Conservation (phyloP, 2,797 vertebrate genomes). For the Thripadectes ignobilis region DNA sequence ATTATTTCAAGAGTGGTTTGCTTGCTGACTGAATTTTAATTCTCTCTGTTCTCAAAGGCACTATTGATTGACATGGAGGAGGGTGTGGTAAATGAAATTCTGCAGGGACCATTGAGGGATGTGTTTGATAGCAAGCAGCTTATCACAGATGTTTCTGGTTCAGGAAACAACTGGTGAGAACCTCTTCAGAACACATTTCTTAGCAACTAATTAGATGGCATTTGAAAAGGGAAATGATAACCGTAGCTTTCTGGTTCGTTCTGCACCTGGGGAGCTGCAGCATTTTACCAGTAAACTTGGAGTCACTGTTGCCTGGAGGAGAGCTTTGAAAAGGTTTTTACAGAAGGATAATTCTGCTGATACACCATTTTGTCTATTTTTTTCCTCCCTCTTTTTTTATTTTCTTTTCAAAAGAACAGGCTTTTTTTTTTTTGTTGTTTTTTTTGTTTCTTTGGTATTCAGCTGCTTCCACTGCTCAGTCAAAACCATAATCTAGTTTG, state of each 20-base stretch:
- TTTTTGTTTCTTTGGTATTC: constrained; percentile 24
- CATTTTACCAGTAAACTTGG: constrained; percentile 5
- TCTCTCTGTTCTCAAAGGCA: constrained; percentile 80
- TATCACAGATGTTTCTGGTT: constrained; percentile 95
- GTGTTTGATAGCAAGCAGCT: constrained; percentile 94
- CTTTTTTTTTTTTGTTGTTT: background rate
- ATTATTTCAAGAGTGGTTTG: background rate
- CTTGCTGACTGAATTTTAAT: constrained; percentile 27
- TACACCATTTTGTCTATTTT: background rate
- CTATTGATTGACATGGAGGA: constrained; percentile 98
- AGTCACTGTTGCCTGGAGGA: constrained; percentile 13
- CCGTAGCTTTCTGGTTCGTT: background rate
- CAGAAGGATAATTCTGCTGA: constrained; percentile 25
- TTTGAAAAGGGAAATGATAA: constrained; percentile 20
- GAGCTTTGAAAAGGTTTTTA: constrained; percentile 46
- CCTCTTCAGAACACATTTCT: constrained; percentile 50
- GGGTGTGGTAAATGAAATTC: constrained; percentile 93
- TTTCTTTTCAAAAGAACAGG: background rate
- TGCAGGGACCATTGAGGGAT: constrained; percentile 91
- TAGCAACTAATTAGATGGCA: constrained; percentile 30
- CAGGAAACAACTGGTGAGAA: constrained; percentile 97
- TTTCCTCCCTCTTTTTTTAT: background rate
- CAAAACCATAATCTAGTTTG: background rate
- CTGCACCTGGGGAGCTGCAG: constrained; percentile 31
- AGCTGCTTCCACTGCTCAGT: constrained; percentile 4